These are phyloP conservation scores for Bothrops jararaca DNA, from an alignment of 2,113 vertebrate species.

Conservation along the genomic window DNA sequence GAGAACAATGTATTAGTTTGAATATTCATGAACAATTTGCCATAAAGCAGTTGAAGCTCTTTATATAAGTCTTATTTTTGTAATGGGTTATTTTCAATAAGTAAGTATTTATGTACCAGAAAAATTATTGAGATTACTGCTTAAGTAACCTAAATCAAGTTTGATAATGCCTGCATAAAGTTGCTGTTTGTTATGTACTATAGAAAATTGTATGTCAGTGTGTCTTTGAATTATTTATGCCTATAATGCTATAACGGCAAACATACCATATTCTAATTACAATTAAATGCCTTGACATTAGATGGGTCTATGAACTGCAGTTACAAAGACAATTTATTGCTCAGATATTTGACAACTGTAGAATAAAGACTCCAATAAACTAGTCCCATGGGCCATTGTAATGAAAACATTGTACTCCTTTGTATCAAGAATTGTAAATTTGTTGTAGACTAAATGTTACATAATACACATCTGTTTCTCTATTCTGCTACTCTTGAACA, in stretches of 20 bases:
- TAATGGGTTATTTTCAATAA: conserved; percentile 57
- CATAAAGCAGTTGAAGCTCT: conserved; percentile 60
- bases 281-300: conserved; percentile 57
- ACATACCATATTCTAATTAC: conserved; percentile 46
- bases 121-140: conserved; percentile 44
- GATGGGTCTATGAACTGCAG: conserved; percentile 59
- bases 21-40: conserved; percentile 58
- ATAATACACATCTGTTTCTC: rapidly evolving
- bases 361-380: conserved; percentile 20
- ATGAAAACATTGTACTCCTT: not conserved
- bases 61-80: conserved; percentile 71
- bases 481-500: not conserved
- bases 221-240: conserved; percentile 18
- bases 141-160: not conserved
- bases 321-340: conserved; percentile 59
- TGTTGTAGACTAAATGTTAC: conserved; percentile 7
- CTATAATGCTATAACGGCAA: conserved; percentile 24
- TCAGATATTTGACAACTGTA: conserved; percentile 37
- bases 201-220: conserved; percentile 21
- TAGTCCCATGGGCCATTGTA: not conserved
- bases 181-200: conserved; percentile 42
- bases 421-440: not conserved
- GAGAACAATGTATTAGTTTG: conserved; percentile 58
- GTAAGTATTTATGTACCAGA: conserved; percentile 58
- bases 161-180: conserved; percentile 43